Base-by-base conservation (phyloP, 2,113 vertebrate genomes). In the Plotosus lineatus region DNA sequence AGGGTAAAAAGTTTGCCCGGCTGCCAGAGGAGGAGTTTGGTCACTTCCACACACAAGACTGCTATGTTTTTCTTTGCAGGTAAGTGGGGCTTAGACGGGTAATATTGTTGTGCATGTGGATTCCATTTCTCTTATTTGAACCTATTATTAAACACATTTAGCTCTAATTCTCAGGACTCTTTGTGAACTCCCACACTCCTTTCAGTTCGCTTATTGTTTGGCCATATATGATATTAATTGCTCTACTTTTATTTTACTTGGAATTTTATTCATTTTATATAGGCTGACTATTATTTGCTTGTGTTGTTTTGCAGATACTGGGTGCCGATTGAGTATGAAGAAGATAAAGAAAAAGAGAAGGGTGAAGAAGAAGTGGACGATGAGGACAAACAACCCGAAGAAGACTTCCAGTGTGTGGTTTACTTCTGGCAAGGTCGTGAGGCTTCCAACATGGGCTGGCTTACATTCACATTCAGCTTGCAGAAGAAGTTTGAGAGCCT, bases 391-490 rank as follows among this genome's bases (percentile, higher is more conserved):
- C 96, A 96, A 91, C 92, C 96, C 0, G 98, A 99, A 90, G 98
- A 99, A 86, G 98, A 99, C 84, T 98, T 99, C 90, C 97, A 99
- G 92, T 99, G 98, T 82, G 94, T 96, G 0, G 97, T 99, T 61
- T 99, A 99, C 89, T 99, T 99, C 94, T 99, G 98, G 98, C 98
- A 99, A 91, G 98, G 97, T 89, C 90, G 97, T 0, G 95, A 99
- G 84, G 97, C 98, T 82, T 98, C 98, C 90, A 99, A 96, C 90
- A 99, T 99, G 98, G 98, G 97, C 87, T 99, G 98, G 98, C 94
- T 99, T 83, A 98, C 98, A 55, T 99, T 99, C 90, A 99, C 97
- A 83, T 99, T 99, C 93, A 98, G 97, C 78, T 93, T 99, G 72
- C 98, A 99, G 91, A 99, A 97, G 93, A 99, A 99, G 89, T 99